Evolutionary conservation across 2,113 vertebrate species (phyloP).

Genomic region (Mesoclemmys tuberculata): DNA sequence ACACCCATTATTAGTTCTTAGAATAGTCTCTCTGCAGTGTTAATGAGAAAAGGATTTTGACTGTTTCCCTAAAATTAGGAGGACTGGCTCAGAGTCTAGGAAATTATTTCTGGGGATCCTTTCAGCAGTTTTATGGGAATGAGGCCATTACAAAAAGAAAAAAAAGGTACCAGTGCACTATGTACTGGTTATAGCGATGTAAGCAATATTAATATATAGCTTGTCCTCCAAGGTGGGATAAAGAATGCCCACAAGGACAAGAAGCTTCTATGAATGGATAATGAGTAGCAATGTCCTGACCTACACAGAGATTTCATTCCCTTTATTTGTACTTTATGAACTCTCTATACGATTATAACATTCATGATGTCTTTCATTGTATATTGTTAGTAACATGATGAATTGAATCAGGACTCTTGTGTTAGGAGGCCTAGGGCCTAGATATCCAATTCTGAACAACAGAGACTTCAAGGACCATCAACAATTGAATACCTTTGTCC

Average conservation of each 20-base stretch:
- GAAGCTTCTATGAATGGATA: background rate
- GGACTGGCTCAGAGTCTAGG: slow-evolving; percentile 1
- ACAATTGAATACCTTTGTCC: accelerated
- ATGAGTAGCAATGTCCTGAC: background rate
- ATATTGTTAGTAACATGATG: background rate
- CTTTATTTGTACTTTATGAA: background rate
- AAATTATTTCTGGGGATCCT: slow-evolving; percentile 35
- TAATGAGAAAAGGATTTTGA: slow-evolving; percentile 14
- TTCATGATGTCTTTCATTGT: background rate
- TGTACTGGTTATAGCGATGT: background rate
- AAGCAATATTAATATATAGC: background rate
- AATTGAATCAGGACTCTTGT: background rate
- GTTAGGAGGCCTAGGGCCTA: background rate
- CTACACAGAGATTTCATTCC: background rate
- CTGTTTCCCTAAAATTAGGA: slow-evolving; percentile 8
- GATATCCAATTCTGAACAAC: too few relatives aligned
- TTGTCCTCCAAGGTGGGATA: background rate
- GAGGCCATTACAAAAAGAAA: background rate
- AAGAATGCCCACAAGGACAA: background rate
- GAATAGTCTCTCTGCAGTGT: background rate
- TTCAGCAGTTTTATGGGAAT: background rate
- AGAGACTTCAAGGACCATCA: background rate
- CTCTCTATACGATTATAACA: background rate
- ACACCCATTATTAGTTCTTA: slow-evolving; percentile 44
- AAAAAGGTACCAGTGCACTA: background rate